Evolutionary conservation across 2,797 vertebrate genomes (phyloP), one percentile per base, ranked within the genome.

Genomic region (Crypturellus tataupa): DNA sequence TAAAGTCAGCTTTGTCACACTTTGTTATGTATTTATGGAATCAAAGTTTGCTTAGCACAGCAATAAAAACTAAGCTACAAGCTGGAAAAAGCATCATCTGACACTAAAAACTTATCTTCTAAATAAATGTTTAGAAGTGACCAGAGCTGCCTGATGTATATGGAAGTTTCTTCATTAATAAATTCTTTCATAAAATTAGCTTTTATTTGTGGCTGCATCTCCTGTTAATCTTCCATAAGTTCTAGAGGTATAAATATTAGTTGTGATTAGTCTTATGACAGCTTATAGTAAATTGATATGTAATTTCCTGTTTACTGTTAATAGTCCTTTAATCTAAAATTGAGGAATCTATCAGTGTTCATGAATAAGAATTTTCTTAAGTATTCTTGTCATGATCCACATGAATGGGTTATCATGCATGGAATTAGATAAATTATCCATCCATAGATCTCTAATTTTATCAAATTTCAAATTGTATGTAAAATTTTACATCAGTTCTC

Each of bases 11-110:
- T 71, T 73, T 49, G 84, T 93, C 75, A 87, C 27, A 64, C 6
- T 75, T 63, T 72, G 11, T 19, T 55, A 85, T 53, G 16, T 82
- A 89, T 87, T 90, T 87, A 81, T 85, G 84, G 59, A 68, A 70
- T 17, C 19, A 82, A 76, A 20, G 19, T 80, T 80, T 83, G 49
- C 93, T 80, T 91, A 94, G 35, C 19, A 39, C 21, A 80, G 58
- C 27, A 69, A 16, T 64, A 53, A 82, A 90, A 93, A 59, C 23
- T 42, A 85, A 67, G 58, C 73, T 75, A 55, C 7, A 71, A 89
- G 10, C 13, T 25, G 71, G 78, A 83, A 91, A 81, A 87, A 23
- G 2, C 53, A 35, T 35, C 59, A 73, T 15, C 4, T 70, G 35
- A 31, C 9, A 44, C 39, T 79, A 64, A 76, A 82, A 75, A 31